These are phyloP conservation scores for Scrobipalpa atriplicella DNA, from an alignment of 2,888 invertebrate species.

Conservation along the genomic window DNA sequence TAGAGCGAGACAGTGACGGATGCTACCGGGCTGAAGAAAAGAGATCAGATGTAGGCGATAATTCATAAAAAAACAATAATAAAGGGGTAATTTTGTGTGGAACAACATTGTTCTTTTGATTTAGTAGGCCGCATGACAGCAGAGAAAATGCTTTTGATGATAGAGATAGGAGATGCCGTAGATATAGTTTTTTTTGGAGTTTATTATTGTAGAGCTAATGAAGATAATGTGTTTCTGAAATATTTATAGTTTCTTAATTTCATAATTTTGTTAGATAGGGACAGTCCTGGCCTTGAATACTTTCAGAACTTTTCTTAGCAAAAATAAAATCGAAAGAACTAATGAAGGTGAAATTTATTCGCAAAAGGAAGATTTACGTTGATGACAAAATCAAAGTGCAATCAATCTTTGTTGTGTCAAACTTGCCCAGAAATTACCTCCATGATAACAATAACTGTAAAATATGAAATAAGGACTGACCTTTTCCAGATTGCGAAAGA, in stretches of 20 bases:
- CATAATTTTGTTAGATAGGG: too few relatives aligned
- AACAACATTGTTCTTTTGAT: constrained; percentile 65
- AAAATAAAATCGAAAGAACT: background rate
- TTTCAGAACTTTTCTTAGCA: background rate
- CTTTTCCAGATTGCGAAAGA: constrained; percentile 23
- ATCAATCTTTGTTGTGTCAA: background rate
- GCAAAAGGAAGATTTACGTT: too few relatives aligned
- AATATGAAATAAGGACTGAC: constrained; percentile 13
- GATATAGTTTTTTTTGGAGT: background rate
- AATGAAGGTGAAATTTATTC: background rate
- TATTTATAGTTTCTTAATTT: background rate
- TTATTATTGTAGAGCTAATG: background rate
- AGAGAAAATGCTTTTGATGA: constrained; percentile 21
- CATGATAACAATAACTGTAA: constrained; percentile 23
- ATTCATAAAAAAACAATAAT: constrained; percentile 74
- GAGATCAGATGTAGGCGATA: constrained; percentile 69
- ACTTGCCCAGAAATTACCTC: background rate
- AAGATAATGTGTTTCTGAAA: constrained; percentile 6
- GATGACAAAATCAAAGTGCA: background rate
- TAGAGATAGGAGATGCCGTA: background rate
- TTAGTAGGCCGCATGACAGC: constrained; percentile 43
- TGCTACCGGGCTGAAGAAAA: constrained; percentile 69
- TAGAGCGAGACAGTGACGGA: constrained; percentile 67
- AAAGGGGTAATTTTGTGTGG: constrained; percentile 61
- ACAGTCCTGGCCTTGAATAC: too few relatives aligned